Evolutionary conservation across 2,888 invertebrate species (phyloP).

Genomic region (Macrophya annulata): DNA sequence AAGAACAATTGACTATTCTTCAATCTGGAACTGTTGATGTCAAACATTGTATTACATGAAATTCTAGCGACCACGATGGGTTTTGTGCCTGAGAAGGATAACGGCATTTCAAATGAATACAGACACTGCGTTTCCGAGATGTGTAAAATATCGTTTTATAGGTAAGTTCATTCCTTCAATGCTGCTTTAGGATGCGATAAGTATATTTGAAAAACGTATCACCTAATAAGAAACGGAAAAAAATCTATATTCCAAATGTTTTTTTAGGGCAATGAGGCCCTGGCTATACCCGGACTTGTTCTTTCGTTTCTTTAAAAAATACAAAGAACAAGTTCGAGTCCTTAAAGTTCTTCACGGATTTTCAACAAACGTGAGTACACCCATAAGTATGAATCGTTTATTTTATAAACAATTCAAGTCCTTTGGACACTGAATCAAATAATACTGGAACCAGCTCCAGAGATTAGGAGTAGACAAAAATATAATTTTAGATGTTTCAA

Average conservation of each 20-base stretch:
- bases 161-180: slow-evolving; percentile 64
- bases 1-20: too few relatives aligned
- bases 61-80: slow-evolving; percentile 87
- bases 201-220: background rate
- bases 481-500: too few relatives aligned
- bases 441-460: background rate
- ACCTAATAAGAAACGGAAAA: background rate
- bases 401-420: background rate
- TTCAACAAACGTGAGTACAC: slow-evolving; percentile 78
- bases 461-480: background rate
- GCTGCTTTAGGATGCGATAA: too few relatives aligned
- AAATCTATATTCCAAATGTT: background rate
- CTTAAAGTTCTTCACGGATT: slow-evolving; percentile 81
- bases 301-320: slow-evolving; percentile 81
- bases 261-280: slow-evolving; percentile 78
- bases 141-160: slow-evolving; percentile 71
- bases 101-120: slow-evolving; percentile 81
- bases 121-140: slow-evolving; percentile 82
- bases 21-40: background rate
- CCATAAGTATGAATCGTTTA: background rate
- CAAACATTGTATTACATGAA: slow-evolving; percentile 16
- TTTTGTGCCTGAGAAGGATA: slow-evolving; percentile 81
- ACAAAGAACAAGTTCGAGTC: slow-evolving; percentile 79
- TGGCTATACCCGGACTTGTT: slow-evolving; percentile 82
- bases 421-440: background rate